Conservation (phyloP, 1,140 invertebrate genomes). For the Macrosteles quadrilineatus region DNA sequence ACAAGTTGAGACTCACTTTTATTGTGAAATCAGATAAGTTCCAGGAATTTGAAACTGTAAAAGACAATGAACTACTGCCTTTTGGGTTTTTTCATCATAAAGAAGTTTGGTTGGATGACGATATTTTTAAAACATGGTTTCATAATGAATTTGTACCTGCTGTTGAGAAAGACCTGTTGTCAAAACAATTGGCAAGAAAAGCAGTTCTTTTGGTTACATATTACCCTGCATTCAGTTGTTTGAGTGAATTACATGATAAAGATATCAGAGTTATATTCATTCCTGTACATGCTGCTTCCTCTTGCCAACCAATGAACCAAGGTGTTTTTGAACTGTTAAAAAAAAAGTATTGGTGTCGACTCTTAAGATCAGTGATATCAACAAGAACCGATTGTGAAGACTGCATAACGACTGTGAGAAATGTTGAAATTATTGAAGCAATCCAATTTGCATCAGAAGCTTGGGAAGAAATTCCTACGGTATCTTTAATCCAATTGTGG, state of each 20-base stretch:
- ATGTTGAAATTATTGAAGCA: neutral
- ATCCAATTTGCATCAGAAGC: neutral
- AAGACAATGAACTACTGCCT: conserved; percentile 1
- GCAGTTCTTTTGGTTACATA: conserved; percentile 50
- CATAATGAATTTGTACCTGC: conserved; percentile 10
- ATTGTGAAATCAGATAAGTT: conserved; percentile 12
- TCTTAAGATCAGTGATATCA: neutral
- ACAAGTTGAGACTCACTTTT: neutral
- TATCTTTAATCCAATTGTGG: too few species aligned
- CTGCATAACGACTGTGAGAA: neutral
- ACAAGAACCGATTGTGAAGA: neutral
- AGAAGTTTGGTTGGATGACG: conserved; percentile 1
- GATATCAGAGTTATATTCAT: conserved; percentile 34
- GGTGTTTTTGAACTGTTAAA: conserved; percentile 33
- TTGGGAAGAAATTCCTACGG: too few species aligned
- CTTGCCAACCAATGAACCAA: conserved; percentile 33
- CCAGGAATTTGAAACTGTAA: neutral
- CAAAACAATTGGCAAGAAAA: conserved; percentile 45
- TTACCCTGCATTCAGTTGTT: conserved; percentile 39
- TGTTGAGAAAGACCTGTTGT: neutral
- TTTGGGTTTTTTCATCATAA: neutral
- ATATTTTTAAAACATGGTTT: conserved; percentile 37
- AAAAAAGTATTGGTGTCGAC: conserved; percentile 5
- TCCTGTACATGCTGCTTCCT: conserved; percentile 32
- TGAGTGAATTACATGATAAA: neutral